A percentile compares a stretch with the other conserved stretches of the same genome.
phyloP scores from a whole-genome alignment of 1,140 invertebrate genomes.

The Daktulosphaira vitifoliae region DNA sequence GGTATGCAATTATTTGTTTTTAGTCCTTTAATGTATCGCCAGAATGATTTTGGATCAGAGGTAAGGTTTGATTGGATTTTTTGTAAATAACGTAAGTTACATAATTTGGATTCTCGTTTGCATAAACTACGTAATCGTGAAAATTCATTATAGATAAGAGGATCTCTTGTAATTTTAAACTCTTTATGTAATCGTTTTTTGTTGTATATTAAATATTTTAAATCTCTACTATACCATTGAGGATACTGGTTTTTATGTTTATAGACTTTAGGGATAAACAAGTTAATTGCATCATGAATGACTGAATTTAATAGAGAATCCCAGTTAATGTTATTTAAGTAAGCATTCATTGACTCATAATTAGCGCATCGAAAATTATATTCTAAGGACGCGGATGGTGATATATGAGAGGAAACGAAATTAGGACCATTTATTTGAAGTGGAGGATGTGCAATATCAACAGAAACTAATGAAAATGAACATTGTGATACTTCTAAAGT shows the following conservation, averaged over 20 bases:
- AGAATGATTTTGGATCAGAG: not conserved
- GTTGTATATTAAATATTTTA: not conserved
- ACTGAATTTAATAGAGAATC: not conserved
- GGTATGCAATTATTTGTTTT: not conserved
- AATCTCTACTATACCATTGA: not conserved
- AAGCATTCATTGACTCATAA: not conserved
- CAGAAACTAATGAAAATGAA: not conserved
- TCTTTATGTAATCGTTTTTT: slow-evolving; percentile 1
- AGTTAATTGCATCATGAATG: not conserved
- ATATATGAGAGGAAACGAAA: not conserved
- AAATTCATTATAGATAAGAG: not conserved
- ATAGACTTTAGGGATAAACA: not conserved
- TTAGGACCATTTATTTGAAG: not conserved
- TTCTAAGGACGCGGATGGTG: not conserved
- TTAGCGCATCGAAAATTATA: not conserved
- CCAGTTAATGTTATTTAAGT: not conserved
- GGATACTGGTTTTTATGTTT: not conserved
- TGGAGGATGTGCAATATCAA: not conserved
- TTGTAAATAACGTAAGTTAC: not conserved
- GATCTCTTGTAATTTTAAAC: not conserved
- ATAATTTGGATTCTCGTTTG: not conserved
- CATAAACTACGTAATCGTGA: not conserved
- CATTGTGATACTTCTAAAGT: not conserved
- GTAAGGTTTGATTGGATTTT: not conserved
- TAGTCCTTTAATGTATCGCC: not conserved